Evolutionary conservation across 2,888 invertebrate genomes (phyloP), one percentile per base, ranked within the genome.

Genomic region (Nycteola revayana): DNA sequence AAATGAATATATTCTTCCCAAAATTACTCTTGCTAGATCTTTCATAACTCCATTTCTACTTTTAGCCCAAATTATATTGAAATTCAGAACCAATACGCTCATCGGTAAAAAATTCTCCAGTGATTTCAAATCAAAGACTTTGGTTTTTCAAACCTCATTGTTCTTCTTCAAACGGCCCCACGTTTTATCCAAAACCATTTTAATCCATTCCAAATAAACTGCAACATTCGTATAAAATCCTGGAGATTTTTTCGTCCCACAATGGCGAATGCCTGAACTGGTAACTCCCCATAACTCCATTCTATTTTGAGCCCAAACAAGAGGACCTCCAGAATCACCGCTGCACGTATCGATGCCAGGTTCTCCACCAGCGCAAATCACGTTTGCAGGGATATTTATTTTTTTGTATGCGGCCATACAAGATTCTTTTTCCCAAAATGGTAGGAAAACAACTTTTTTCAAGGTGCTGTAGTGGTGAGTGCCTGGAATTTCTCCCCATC

Each of bases 311-410:
- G 56, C 24, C 49, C 63, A 63, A 1, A 67, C 59, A 0, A 81
- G 31, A 1, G 81, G 82, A 0, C 81, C 80, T 0, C 81, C 81
- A 0, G 80, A 79, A 34, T 81, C 82, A 0, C 81, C 81, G 1
- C 63, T 56, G 42, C 81, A 81, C 0, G 75, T 74, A 10, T 81
- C 81, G 0, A 73, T 36, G 0, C 60, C 66, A 1, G 49, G 43
- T 32, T 63, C 45, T 0, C 80, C 81, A 0, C 81, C 81, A 0
- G 82, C 81, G 14, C 81, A 81, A 4, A 81, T 66, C 0, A 59
- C 42, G 8, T 60, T 49, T 1, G 60, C 31, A 0, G 77, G 73
- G 0, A 80, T 26, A 1, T 38, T 28, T 0, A 40, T 49, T 1
- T 29, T 10, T 1, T 46, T 47, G 36, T 71, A 75, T 0, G 54